Evolutionary conservation across 2,113 vertebrate species (phyloP), one percentile per base, ranked within the genome.

Genomic region (Hepsetus odoe): DNA sequence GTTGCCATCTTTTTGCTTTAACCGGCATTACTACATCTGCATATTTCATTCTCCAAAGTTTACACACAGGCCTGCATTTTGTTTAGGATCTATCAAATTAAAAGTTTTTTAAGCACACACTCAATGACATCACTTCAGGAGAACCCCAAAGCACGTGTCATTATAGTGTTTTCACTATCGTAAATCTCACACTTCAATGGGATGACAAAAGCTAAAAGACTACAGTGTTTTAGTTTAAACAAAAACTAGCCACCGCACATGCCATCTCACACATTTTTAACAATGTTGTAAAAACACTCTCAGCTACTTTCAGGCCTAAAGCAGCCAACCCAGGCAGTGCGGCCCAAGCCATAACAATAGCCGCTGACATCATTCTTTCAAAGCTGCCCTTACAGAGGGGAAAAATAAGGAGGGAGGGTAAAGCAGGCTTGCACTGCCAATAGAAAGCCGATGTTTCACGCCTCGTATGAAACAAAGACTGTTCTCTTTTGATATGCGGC

Each of bases 311-410:
- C 40, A 53, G 42, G n/a, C 56, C 68, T 28, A 68, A 74, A 40
- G 16, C 26, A 62, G 46, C 49, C 49, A 42, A 35, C 51, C n/a
- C 55, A 42, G 26, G n/a, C 32, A 20, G 61, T 26, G 5, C 33
- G 22, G 22, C 2, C 4, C 40, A 28, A 53, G 53, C 64, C 69
- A 72, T 33, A 79, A 22, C 22, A 75, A 35, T 13, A 14, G 28
- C 49, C 61, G 55, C 58, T 79, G 46, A 82, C 68, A 64, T 82
- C 76, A 82, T 65, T 22, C 46, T 56, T 75, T 69, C 56, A 64
- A 33, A 73, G 22, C 22, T 62, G 55, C 14, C 28, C 64, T 24
- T 28, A 10, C 33, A n/a, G 42, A 58, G 51, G 62, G 9, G 42
- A 73, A 32, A n/a, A 22, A 58, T 68, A 26, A 4, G 32, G 14